phyloP scores from a whole-genome alignment of 1,140 invertebrate species.

The Palaemon carinicauda region DNA sequence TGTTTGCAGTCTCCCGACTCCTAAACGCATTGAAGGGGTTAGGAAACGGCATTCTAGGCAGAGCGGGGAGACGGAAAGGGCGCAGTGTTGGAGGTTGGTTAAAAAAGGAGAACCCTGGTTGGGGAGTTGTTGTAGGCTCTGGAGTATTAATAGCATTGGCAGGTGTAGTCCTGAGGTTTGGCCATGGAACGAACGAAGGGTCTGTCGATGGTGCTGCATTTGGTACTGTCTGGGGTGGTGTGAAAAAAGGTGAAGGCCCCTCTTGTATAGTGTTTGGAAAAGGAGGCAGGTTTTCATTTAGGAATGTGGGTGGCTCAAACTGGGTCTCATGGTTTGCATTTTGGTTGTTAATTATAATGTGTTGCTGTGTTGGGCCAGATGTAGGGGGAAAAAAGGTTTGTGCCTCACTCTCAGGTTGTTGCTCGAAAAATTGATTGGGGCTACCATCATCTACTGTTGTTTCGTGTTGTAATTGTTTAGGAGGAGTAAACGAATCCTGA shows the following conservation, averaged over 20 bases:
- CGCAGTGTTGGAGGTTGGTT: not conserved
- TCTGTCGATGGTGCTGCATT: not conserved
- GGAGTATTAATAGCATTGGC: not conserved
- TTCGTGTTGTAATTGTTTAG: too few species aligned
- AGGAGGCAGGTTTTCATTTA: not conserved
- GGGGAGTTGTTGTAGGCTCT: not conserved
- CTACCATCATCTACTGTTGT: too few species aligned
- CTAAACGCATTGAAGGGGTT: slow-evolving; percentile 33
- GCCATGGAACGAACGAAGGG: slow-evolving; percentile 12
- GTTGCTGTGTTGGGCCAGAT: too few species aligned
- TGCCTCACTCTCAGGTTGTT: too few species aligned
- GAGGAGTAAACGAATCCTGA: too few species aligned
- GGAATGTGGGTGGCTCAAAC: too few species aligned
- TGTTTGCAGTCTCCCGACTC: not conserved
- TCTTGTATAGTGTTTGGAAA: not conserved
- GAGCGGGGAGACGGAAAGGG: not conserved
- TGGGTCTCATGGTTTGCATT: too few species aligned
- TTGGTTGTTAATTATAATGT: too few species aligned
- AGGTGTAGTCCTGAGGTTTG: not conserved
- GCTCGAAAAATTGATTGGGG: too few species aligned
- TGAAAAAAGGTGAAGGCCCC: not conserved
- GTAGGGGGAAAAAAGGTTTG: too few species aligned
- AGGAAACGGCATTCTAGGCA: slow-evolving; percentile 24
- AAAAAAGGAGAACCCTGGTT: not conserved
- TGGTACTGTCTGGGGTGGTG: not conserved